Evolutionary conservation across 2,888 invertebrate genomes (phyloP), one percentile per base, ranked within the genome.

Genomic region (Pandemis cinnamomeana): DNA sequence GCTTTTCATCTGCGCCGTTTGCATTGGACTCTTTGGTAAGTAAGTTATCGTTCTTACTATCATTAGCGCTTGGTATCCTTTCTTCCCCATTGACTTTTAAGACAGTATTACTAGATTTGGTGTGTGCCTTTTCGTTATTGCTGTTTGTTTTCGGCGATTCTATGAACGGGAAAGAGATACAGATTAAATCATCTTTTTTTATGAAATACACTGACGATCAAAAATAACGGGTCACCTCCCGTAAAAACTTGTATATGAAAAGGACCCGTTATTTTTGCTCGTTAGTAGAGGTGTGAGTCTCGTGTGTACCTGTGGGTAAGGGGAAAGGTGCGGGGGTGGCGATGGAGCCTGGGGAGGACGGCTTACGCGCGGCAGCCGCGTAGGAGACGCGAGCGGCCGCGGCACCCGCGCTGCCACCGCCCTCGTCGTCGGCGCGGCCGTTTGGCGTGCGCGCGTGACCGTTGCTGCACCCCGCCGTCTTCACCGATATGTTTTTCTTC

Each of bases 21-120:
- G 88, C 82, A 86, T 89, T 85, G 88, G 89, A 81, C 88, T 93
- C 93, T 93, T 93, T 94, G 93, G 93, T 92, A 87, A 83, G 80
- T 88, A 88, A 82, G 82, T 86, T 87, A 83, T 88, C 88, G 78
- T 86, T 86, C 78, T 87, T 88, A 83, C 80, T 86, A 84, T 85
- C 85, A 81, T 82, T 86, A 80, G 87, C 83, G 77, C 83, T 87
- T 80, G 82, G 80, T 85, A 84, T 84, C 80, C 85, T 85, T 82
- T 83, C 89, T 75, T 91, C 91, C 78, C 91, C 91, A 77, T 92
- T 91, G 64, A 88, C 75, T 84, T 89, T 91, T 67, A 83, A 80
- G 80, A 85, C 83, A 70, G 85, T 80, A 78, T 80, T 84, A 78
- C 79, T 81, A 76, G 86, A 78, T 82, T 89, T 89, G 58, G 78